Evolutionary conservation across 2,888 invertebrate genomes (phyloP), one percentile per base, ranked within the genome.

Genomic region (Melinaea menophilus): DNA sequence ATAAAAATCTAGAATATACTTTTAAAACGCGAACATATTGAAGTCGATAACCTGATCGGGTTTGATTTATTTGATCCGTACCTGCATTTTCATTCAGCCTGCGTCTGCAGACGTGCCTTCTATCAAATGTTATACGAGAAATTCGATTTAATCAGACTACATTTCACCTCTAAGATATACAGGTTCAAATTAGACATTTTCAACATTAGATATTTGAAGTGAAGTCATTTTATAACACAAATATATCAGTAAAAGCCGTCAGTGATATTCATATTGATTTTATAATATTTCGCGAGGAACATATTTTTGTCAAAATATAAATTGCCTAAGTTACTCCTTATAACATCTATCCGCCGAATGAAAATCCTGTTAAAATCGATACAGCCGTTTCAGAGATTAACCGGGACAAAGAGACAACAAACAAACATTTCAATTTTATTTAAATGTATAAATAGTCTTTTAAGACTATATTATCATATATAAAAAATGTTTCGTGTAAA

Each of bases 41-140:
- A 61, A 72, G 81, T 83, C 82, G 76, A 81, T 83, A 82, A 80
- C 80, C 82, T 78, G 73, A 77, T 79, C 74, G 74, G 70, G 74
- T 78, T 77, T 85, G 85, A 87, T 85, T 84, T 86, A 75, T 74
- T 71, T 67, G 70, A 67, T 70, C 59, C 72, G 74, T 79, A 81
- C 82, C 82, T 86, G 80, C 71, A 79, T 75, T 76, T 75, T 75
- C 74, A 81, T 82, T 84, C 82, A 73, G 67, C 68, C 60, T 67
- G 69, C 76, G 70, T 68, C 69, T 73, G 72, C 69, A 69, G 64
- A 70, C 70, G 70, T 71, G 72, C 68, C 75, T 78, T 77, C 77
- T 75, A 79, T 82, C 79, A 78, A 75, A 80, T 79, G 73, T 80
- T 71, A 70, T 61, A 67, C 59, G 71, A 70, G 71, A 74, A 73